These are phyloP conservation scores for Macrochelys suwanniensis DNA, from an alignment of 2,797 vertebrate genomes.

Conservation along the genomic window DNA sequence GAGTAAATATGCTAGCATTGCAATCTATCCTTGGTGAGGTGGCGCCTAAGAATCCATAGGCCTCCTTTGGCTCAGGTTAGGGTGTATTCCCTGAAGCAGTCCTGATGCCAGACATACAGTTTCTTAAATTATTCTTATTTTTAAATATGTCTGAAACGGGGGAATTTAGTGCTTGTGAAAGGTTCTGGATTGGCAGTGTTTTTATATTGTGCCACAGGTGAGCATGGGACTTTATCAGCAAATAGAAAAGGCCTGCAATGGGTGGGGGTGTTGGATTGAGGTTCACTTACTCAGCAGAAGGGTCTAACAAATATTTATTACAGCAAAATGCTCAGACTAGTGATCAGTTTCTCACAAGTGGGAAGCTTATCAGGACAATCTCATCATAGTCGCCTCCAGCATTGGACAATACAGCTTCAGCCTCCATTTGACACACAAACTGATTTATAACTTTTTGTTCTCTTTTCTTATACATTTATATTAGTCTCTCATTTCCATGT, in stretches of 20 bases:
- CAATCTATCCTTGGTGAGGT: background rate
- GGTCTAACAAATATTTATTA: background rate
- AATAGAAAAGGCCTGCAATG: background rate
- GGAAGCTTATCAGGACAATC: background rate
- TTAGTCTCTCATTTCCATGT: background rate
- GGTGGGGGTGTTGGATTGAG: background rate
- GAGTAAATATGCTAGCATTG: background rate
- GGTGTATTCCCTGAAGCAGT: background rate
- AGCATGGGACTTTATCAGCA: background rate
- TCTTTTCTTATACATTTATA: background rate
- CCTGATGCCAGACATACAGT: background rate
- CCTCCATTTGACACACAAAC: background rate
- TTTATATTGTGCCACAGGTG: background rate
- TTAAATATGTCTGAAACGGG: background rate
- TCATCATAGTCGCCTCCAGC: background rate
- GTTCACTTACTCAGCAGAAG: background rate
- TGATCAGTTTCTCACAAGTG: background rate
- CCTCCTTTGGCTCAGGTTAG: rapidly evolving
- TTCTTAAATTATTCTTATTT: background rate
- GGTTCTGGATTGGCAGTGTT: background rate
- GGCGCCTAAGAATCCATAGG: rapidly evolving
- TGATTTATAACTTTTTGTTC: background rate
- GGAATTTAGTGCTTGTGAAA: background rate
- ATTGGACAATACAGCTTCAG: background rate
- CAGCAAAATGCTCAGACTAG: background rate